Percentiles rank a stretch among this genome's conserved stretches.
Conservation (phyloP, 2,113 vertebrate species). For the Sapayoa aenigma region DNA sequence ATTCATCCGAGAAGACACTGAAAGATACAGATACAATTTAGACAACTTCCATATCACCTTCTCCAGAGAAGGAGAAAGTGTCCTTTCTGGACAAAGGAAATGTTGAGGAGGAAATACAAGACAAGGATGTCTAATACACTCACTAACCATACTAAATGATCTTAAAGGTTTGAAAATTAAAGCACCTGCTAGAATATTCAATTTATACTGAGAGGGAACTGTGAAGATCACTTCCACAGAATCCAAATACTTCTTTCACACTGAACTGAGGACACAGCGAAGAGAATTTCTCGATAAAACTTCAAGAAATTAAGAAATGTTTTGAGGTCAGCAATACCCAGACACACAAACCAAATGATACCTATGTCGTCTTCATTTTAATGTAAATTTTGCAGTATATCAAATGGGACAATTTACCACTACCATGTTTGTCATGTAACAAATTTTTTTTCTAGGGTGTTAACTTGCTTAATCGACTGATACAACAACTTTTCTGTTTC, state of each 20-base stretch:
- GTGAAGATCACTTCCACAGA: background rate
- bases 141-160: background rate
- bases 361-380: background rate
- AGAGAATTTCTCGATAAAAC: background rate
- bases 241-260: background rate
- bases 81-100: background rate
- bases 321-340: background rate
- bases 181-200: background rate
- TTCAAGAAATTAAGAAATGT: background rate
- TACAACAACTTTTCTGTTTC: background rate
- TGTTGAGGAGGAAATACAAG: background rate
- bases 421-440: background rate
- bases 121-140: background rate
- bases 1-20: background rate
- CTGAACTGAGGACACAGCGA: background rate
- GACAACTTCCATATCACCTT: background rate
- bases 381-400: background rate
- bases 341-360: background rate
- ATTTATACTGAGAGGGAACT: background rate
- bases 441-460: background rate
- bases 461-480: background rate
- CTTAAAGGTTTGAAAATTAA: background rate
- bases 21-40: background rate
- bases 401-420: background rate
- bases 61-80: too few species aligned